Conservation (phyloP, 37 sponge, comb jelly and placozoan genomes). For the Hormiphora californensis region DNA sequence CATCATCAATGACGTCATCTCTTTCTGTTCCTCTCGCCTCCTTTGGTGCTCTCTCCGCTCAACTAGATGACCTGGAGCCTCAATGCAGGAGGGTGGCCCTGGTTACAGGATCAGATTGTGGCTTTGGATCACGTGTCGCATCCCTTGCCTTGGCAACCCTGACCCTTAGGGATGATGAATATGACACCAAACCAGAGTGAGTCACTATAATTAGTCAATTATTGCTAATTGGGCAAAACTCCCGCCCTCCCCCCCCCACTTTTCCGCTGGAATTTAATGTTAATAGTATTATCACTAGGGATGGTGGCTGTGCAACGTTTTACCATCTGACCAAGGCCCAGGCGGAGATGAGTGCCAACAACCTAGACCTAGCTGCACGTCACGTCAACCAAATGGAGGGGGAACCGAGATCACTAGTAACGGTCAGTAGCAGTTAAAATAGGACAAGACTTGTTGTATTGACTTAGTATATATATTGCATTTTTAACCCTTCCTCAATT, state of each 20-base stretch:
- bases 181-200: background rate
- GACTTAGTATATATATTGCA: background rate
- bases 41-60: no score
- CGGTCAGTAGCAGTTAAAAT: background rate
- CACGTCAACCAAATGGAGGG: conserved; percentile 7
- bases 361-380: conserved; percentile 3
- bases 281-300: background rate
- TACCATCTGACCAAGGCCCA: background rate
- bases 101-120: background rate
- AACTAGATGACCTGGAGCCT: background rate
- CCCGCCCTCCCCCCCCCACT: no score
- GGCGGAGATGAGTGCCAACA: background rate
- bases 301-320: background rate
- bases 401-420: background rate
- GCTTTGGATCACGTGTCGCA: background rate
- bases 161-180: background rate
- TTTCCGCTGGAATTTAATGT: no score
- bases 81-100: background rate
- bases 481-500: background rate
- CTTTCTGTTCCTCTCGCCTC: no score
- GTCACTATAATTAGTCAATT: background rate
- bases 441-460: background rate
- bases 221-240: no score
- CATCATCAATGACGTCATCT: background rate
- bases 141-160: background rate